Conservation (phyloP, 2,888 invertebrate genomes). For the Heliconius erato region DNA sequence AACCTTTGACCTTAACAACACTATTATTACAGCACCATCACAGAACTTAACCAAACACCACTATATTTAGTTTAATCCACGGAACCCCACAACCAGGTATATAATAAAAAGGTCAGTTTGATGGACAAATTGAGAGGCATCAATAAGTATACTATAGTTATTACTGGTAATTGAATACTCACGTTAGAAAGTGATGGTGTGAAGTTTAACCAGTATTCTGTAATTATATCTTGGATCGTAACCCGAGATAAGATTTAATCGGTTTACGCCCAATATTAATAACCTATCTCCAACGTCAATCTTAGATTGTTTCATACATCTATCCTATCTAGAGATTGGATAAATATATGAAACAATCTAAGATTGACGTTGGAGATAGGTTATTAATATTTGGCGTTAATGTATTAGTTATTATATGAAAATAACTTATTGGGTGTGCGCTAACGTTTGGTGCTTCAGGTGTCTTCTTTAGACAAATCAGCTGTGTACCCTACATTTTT, state of each 20-base stretch:
- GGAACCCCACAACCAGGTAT: constrained; percentile 45
- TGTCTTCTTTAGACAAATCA: constrained; percentile 26
- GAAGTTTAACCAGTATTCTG: constrained; percentile 58
- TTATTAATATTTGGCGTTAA: constrained; percentile 47
- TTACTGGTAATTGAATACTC: constrained; percentile 79
- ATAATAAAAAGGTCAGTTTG: constrained; percentile 57
- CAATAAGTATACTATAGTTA: constrained; percentile 65
- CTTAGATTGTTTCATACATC: too few species aligned
- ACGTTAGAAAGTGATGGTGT: constrained; percentile 65
- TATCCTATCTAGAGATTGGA: too few species aligned
- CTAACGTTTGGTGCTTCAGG: not conserved
- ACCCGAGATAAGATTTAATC: constrained; percentile 64
- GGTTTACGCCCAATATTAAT: constrained; percentile 48
- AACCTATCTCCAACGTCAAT: too few species aligned
- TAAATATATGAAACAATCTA: too few species aligned
- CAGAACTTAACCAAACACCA: constrained; percentile 10
- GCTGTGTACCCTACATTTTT: not conserved
- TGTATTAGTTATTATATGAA: constrained; percentile 52
- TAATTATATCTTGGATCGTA: constrained; percentile 69
- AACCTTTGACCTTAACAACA: not conserved
- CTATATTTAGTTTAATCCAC: not conserved
- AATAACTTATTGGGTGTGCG: constrained; percentile 25
- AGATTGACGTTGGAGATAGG: too few species aligned
- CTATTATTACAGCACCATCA: constrained; percentile 5
- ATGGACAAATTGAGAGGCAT: constrained; percentile 76